These are phyloP conservation scores for Catamblyrhynchus diadema DNA, from an alignment of 2,797 vertebrate genomes.

Conservation along the genomic window DNA sequence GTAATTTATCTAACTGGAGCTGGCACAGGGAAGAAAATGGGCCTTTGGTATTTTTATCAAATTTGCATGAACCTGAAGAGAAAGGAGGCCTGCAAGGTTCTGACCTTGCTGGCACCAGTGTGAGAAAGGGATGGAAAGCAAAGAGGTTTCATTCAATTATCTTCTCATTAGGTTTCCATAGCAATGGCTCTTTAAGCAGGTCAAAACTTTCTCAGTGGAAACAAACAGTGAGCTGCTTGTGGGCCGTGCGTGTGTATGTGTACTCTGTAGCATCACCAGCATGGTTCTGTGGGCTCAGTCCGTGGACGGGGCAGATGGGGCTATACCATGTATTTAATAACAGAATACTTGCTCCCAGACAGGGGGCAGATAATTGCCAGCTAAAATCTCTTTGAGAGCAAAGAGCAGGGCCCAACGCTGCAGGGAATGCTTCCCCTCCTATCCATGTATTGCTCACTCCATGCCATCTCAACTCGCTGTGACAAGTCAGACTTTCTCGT, in stretches of 20 bases:
- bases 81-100: conserved; percentile 47
- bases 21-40: conserved; percentile 32
- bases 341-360: background rate
- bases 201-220: conserved; percentile 79
- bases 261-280: background rate
- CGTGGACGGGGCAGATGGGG: background rate
- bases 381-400: background rate
- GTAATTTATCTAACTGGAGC: conserved; percentile 54
- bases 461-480: background rate
- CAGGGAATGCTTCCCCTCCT: background rate
- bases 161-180: conserved; percentile 76
- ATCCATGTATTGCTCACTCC: background rate
- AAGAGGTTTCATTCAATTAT: conserved; percentile 74
- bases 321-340: background rate
- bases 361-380: background rate
- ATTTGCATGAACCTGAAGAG: conserved; percentile 65
- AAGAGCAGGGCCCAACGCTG: background rate
- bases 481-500: background rate
- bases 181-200: conserved; percentile 74
- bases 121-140: conserved; percentile 66
- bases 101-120: conserved; percentile 64
- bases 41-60: conserved; percentile 59
- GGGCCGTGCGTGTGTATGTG: background rate
- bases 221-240: conserved; percentile 63
- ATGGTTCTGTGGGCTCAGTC: background rate